A percentile compares a stretch with the other conserved stretches of the same genome.
Evolutionary conservation across 2,113 vertebrate genomes (phyloP).

Genomic region (Ahaetulla prasina): DNA sequence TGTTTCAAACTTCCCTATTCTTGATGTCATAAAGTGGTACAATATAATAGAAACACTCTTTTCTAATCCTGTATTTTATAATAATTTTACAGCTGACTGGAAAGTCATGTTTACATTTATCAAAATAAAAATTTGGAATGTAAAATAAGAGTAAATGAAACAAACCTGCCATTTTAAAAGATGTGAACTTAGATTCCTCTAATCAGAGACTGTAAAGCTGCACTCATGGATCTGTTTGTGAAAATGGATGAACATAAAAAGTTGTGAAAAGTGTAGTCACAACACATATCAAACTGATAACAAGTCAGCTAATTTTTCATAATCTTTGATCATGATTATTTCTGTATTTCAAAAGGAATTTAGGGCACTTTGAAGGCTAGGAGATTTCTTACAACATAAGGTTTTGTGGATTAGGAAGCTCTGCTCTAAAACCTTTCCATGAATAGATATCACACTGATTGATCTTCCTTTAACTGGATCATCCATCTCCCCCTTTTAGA

Average conservation of each 20-base stretch:
- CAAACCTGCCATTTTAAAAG: background rate
- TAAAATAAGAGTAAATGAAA: background rate
- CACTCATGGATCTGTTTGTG: slow-evolving; percentile 91
- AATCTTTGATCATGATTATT: background rate
- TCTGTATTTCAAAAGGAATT: background rate
- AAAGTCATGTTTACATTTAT: background rate
- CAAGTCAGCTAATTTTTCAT: background rate
- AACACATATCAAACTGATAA: background rate
- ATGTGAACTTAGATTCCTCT: slow-evolving; percentile 86
- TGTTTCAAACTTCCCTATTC: background rate
- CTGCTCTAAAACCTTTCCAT: background rate
- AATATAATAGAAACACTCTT: background rate
- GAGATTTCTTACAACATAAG: background rate
- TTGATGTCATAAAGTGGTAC: background rate
- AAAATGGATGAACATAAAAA: slow-evolving; percentile 33
- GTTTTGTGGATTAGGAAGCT: background rate
- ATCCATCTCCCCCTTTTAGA: background rate
- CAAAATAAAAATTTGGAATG: background rate
- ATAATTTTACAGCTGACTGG: background rate
- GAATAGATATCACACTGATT: background rate
- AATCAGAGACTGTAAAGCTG: slow-evolving; percentile 88
- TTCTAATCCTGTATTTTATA: background rate
- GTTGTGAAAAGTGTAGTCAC: slow-evolving; percentile 22
- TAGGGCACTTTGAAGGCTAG: background rate
- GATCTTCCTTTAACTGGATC: background rate